Conservation (phyloP, 2,797 vertebrate genomes). For the Phoebastria nigripes region DNA sequence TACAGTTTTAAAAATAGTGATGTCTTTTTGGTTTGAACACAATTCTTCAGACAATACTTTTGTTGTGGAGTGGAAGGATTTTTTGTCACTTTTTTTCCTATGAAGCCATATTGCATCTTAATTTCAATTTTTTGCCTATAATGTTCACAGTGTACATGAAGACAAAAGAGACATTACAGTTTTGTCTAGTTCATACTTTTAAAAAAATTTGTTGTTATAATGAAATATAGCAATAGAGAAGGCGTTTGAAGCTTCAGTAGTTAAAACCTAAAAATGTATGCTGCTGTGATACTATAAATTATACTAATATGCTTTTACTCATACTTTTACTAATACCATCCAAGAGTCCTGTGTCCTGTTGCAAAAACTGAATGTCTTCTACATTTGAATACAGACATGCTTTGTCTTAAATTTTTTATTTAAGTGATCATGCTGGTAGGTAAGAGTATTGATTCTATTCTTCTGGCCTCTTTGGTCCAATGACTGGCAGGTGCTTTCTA, state of each 20-base stretch:
- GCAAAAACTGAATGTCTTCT: conserved; percentile 1
- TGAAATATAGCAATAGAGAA: neutral
- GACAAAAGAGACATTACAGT: neutral
- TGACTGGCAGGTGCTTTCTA: conserved; percentile 65
- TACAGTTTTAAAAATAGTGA: neutral
- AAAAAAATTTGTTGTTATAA: neutral
- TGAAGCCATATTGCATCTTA: neutral
- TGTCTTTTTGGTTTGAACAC: neutral
- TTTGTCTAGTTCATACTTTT: neutral
- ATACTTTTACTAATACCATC: neutral
- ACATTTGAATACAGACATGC: neutral
- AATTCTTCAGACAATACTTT: neutral
- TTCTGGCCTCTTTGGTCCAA: conserved; percentile 32
- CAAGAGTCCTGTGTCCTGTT: neutral
- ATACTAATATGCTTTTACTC: neutral
- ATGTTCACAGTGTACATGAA: neutral
- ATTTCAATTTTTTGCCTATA: neutral
- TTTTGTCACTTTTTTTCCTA: neutral
- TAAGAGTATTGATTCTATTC: conserved; percentile 62
- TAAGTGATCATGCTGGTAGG: conserved; percentile 38
- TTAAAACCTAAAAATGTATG: neutral
- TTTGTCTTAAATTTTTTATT: conserved; percentile 69
- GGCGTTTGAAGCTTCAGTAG: neutral
- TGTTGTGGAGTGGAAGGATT: neutral
- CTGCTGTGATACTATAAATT: neutral